Evolutionary conservation across 2,113 vertebrate genomes (phyloP), one percentile per base, ranked within the genome.

Genomic region (Microtus ochrogaster): DNA sequence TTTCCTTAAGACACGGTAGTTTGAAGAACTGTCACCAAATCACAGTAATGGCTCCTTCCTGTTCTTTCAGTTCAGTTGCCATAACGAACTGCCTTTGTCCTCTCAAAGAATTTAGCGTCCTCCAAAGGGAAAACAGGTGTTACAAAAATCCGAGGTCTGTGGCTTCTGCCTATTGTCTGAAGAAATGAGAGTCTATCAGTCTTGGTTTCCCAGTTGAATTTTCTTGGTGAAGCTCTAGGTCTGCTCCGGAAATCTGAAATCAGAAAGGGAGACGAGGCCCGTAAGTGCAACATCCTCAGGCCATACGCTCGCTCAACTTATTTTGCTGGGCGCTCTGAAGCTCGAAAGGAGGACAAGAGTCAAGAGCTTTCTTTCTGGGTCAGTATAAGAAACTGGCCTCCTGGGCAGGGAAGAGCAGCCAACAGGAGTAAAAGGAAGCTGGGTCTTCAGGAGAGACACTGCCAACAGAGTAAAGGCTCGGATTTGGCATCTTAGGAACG

Each of bases 11-110:
- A 95, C 87, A 89, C 91, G 89, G 89, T 36, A 5, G 93, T 93
- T 70, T 90, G 96, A 96, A 97, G 90, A 92, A 94, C 81, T 95
- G 92, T 97, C 97, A 98, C 96, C 97, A 97, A 94, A 94, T 92
- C 90, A 95, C 63, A 28, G 55, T 78, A 82, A 97, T 39, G 89
- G 70, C 78, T 96, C 94, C 91, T 91, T 79, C 41, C 24, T 79
- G 95, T 93, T 89, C 95, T 74, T 89, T 97, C 68, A 94, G 97
- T 97, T 70, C 96, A 89, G 77, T 93, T 97, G 96, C 97, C 97
- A 98, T 98, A 95, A 0, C 96, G 97, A 97, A 92, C 52, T 87
- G 92, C 65, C 73, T 93, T 94, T 81, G 94, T 92, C 77, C 89
- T 92, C 93, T 47, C 63, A 85, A 6, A 94, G 55, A 97, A 95